Conservation (phyloP, 2,888 invertebrate genomes). For the Amiota mariae region DNA sequence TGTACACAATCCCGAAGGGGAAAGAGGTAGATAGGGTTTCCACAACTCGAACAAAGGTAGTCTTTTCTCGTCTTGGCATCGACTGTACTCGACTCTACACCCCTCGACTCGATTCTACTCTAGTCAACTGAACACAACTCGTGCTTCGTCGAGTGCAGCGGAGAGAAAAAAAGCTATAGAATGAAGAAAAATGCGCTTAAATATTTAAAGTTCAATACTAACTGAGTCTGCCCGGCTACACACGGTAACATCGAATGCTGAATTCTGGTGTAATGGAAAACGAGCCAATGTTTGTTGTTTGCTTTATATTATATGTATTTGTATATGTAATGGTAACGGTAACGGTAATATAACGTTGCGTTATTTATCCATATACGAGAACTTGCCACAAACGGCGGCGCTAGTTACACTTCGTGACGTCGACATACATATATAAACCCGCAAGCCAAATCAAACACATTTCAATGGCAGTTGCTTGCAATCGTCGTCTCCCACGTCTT, state of each 20-base stretch:
- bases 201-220: constrained; percentile 7
- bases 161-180: not conserved
- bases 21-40: not conserved
- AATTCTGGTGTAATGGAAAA: not conserved
- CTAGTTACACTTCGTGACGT: not conserved
- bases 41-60: not conserved
- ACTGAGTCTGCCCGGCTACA: not conserved
- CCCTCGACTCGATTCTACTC: too few species aligned
- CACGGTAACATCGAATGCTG: not conserved
- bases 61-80: not conserved
- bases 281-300: constrained; percentile 4
- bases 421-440: constrained; percentile 6
- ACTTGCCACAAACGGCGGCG: not conserved
- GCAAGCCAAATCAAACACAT: constrained; percentile 25
- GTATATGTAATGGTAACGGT: constrained; percentile 28
- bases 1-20: not conserved
- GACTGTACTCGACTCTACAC: too few species aligned
- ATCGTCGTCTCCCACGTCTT: not conserved
- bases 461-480: constrained; percentile 17
- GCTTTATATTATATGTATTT: constrained; percentile 19
- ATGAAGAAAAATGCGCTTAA: constrained; percentile 11
- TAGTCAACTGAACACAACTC: too few species aligned
- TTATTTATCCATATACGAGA: constrained; percentile 19
- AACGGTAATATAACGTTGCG: constrained; percentile 24
- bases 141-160: not conserved